Conservation (phyloP, 2,797 vertebrate genomes). For the Echiichthys vipera region DNA sequence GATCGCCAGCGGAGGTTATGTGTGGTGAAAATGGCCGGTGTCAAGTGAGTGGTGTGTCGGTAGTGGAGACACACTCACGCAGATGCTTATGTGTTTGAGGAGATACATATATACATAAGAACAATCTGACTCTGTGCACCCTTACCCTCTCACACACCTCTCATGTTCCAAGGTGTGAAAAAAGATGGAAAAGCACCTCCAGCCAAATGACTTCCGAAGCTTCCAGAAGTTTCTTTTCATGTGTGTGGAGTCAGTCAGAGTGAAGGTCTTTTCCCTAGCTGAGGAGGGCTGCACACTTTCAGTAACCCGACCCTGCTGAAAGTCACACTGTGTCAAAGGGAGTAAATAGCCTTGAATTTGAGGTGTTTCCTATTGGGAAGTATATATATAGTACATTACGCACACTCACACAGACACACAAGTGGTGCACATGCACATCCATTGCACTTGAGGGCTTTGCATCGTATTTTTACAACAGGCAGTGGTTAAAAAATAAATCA, state of each 20-base stretch:
- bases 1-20: slow-evolving; percentile 51
- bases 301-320: slow-evolving; percentile 75
- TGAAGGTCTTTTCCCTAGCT: slow-evolving; percentile 36
- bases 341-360: slow-evolving; percentile 74
- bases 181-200: slow-evolving; percentile 63
- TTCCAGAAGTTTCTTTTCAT: slow-evolving; percentile 63
- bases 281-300: slow-evolving; percentile 57
- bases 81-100: slow-evolving; percentile 12
- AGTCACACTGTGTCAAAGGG: slow-evolving; percentile 70
- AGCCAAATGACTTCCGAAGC: slow-evolving; percentile 65
- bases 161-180: slow-evolving; percentile 73
- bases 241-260: slow-evolving; percentile 35
- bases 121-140: slow-evolving; percentile 17
- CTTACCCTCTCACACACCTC: slow-evolving; percentile 44
- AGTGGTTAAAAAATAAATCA: no score
- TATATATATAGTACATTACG: slow-evolving; percentile 17
- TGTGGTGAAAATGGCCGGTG: slow-evolving; percentile 59
- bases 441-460: background rate
- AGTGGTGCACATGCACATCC: background rate
- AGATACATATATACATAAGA: background rate
- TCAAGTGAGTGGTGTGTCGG: slow-evolving; percentile 48
- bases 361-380: slow-evolving; percentile 79
- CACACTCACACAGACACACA: background rate
- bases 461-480: no score
- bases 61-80: slow-evolving; percentile 7